A percentile compares a stretch with the other conserved stretches of the same genome.
Evolutionary conservation across 2,113 vertebrate species (phyloP).

Genomic region (Sturnira hondurensis): DNA sequence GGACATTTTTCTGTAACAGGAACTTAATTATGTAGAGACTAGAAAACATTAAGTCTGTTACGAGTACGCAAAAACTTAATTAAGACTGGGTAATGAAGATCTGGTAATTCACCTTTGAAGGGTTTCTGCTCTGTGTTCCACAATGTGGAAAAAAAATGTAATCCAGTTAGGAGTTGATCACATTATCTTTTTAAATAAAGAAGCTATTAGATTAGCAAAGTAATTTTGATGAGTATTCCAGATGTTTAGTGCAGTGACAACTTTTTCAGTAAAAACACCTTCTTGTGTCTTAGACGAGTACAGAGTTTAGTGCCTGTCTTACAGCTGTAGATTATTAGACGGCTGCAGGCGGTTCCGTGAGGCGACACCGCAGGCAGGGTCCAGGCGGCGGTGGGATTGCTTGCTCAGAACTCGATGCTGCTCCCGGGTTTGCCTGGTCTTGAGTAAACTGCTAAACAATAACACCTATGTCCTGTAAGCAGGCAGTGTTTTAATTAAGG

Average conservation of each 20-base stretch:
- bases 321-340: neutral
- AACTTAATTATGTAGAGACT: neutral
- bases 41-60: slow-evolving; percentile 14
- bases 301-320: slow-evolving; percentile 4
- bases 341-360: neutral
- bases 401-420: slow-evolving; percentile 13
- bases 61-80: neutral
- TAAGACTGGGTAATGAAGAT: slow-evolving; percentile 15
- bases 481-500: slow-evolving; percentile 42
- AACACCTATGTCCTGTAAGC: neutral
- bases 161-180: slow-evolving; percentile 40
- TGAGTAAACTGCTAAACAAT: slow-evolving; percentile 38
- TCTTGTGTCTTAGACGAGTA: neutral
- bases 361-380: neutral
- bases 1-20: neutral
- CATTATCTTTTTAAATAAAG: slow-evolving; percentile 35
- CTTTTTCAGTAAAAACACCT: slow-evolving; percentile 32
- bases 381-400: neutral
- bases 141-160: neutral
- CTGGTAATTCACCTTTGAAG: slow-evolving; percentile 7
- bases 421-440: neutral
- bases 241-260: slow-evolving; percentile 36
- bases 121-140: neutral
- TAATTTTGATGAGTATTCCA: slow-evolving; percentile 29
- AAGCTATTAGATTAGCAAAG: slow-evolving; percentile 16